Conservation (phyloP, 2,797 vertebrate genomes). For the Darevskia mixta region DNA sequence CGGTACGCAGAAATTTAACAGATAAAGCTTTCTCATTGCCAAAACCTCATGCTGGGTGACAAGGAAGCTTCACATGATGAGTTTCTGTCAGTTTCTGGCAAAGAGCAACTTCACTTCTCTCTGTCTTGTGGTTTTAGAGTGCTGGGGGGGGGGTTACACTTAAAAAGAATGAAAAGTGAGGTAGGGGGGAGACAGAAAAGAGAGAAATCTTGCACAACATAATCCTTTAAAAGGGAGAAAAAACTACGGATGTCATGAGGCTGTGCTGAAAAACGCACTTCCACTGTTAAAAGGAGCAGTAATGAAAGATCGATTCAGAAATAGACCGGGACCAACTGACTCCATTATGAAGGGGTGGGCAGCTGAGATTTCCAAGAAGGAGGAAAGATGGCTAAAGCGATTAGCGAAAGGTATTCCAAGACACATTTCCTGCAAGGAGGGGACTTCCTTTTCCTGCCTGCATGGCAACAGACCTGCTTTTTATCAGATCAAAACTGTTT, state of each 20-base stretch:
- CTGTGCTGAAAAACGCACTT: background rate
- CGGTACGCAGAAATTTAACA: background rate
- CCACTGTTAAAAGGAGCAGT: background rate
- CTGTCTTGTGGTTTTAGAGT: background rate
- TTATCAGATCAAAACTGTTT: slow-evolving; percentile 62
- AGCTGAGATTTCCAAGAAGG: accelerated
- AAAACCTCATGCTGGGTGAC: background rate
- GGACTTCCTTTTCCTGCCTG: slow-evolving; percentile 46
- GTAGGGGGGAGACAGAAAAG: background rate
- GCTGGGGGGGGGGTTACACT: background rate
- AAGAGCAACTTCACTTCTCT: background rate
- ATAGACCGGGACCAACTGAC: background rate
- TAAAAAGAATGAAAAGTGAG: background rate
- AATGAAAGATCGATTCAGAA: background rate
- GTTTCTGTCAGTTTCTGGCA: background rate
- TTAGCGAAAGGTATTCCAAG: slow-evolving; percentile 39
- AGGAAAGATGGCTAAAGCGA: slow-evolving; percentile 48
- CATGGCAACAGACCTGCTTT: background rate
- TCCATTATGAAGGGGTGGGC: background rate
- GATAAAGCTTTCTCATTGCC: background rate
- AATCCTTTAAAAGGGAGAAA: background rate
- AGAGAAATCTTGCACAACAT: background rate
- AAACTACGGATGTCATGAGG: background rate
- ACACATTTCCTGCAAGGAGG: slow-evolving; percentile 22
- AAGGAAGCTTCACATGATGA: background rate